Conservation (phyloP, 2,888 invertebrate genomes). For the Lasioglossum villosulum region DNA sequence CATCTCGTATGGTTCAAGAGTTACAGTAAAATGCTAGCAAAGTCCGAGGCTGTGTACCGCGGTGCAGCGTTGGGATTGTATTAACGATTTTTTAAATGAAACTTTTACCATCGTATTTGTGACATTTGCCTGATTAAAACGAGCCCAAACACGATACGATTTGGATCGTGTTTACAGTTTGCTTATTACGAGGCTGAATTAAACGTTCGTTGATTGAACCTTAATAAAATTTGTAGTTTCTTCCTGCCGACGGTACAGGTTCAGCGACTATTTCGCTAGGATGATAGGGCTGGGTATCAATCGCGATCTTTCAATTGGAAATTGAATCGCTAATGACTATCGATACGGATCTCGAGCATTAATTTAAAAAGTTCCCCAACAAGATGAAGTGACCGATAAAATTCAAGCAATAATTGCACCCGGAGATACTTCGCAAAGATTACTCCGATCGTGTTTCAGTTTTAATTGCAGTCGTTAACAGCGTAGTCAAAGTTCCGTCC, state of each 20-base stretch:
- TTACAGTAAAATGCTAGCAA: too few relatives aligned
- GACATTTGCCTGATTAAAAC: too few relatives aligned
- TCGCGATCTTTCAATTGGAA: neutral
- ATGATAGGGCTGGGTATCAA: neutral
- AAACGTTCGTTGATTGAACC: neutral
- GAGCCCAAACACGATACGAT: too few relatives aligned
- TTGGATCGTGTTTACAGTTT: too few relatives aligned
- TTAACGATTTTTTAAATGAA: too few relatives aligned
- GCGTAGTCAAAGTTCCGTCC: neutral
- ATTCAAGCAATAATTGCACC: neutral
- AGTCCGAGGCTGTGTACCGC: too few relatives aligned
- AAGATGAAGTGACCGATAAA: neutral
- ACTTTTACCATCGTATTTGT: too few relatives aligned
- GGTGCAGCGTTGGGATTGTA: too few relatives aligned
- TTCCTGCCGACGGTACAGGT: too few relatives aligned
- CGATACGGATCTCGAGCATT: neutral
- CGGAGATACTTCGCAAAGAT: neutral
- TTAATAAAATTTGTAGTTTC: neutral
- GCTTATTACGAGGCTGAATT: neutral
- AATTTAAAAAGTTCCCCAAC: neutral
- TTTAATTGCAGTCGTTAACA: neutral
- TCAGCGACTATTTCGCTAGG: neutral
- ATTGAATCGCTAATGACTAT: neutral
- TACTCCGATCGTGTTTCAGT: neutral
- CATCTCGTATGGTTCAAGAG: too few relatives aligned